Evolutionary conservation across 2,888 invertebrate species (phyloP).

Genomic region (Synanthedon vespiformis): DNA sequence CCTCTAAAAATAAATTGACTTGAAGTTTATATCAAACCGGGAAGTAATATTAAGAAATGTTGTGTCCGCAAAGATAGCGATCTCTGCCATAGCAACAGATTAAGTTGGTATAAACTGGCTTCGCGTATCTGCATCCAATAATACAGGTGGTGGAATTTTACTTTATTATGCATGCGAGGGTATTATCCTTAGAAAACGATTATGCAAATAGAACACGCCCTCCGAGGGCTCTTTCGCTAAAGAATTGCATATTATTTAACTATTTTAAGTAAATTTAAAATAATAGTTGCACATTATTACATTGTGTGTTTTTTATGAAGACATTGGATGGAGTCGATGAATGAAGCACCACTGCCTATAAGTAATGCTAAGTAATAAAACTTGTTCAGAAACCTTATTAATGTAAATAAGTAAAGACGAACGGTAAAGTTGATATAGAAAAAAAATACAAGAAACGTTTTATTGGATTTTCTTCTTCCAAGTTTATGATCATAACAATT

Average conservation of each 20-base stretch:
- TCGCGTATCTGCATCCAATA: neutral
- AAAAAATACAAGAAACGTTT: too few species aligned
- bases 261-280: neutral
- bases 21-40: too few species aligned
- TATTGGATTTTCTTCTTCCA: too few species aligned
- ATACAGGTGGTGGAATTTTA: neutral
- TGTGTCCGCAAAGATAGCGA: neutral
- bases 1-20: too few species aligned
- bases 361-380: too few species aligned
- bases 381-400: too few species aligned
- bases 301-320: too few species aligned
- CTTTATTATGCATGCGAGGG: slow-evolving; percentile 8
- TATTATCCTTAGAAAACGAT: slow-evolving; percentile 8
- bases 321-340: too few species aligned
- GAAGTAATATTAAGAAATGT: neutral
- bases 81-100: neutral
- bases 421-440: too few species aligned
- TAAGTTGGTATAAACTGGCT: neutral
- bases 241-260: slow-evolving; percentile 5
- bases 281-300: neutral
- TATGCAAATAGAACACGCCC: slow-evolving; percentile 9
- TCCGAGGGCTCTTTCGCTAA: slow-evolving; percentile 6
- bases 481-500: too few species aligned
- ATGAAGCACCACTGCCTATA: too few species aligned
- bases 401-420: too few species aligned